Percentiles rank a stretch among this genome's conserved stretches.
phyloP scores from a whole-genome alignment of 2,113 vertebrate genomes.

The Indicator indicator region DNA sequence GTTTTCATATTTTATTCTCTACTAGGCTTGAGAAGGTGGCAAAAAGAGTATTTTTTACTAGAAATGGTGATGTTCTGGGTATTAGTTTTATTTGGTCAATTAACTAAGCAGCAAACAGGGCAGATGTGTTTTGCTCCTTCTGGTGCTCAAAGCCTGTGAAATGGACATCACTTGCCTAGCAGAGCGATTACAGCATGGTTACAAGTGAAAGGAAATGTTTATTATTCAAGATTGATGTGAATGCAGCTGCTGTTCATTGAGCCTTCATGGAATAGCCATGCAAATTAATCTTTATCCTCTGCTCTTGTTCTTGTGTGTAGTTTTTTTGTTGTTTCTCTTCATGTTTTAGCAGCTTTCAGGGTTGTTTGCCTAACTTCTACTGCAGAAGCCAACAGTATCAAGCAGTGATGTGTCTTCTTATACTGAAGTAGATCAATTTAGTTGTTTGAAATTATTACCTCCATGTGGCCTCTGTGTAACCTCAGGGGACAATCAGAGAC shows the following conservation, averaged over 20 bases:
- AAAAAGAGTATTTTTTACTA: background rate
- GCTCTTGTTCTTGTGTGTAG: background rate
- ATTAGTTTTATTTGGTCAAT: background rate
- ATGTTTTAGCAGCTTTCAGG: background rate
- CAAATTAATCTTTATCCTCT: background rate
- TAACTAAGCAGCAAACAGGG: background rate
- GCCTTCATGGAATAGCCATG: background rate
- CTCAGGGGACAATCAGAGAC: background rate
- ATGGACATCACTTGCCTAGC: background rate
- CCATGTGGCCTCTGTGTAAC: background rate
- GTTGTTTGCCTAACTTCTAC: background rate
- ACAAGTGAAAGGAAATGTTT: background rate
- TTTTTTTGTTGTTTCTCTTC: background rate
- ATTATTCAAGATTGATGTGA: background rate
- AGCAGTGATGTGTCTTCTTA: background rate
- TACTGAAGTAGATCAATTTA: background rate
- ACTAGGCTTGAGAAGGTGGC: background rate
- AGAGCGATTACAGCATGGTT: background rate
- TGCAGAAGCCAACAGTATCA: background rate
- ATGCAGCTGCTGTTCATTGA: background rate
- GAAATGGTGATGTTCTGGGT: background rate
- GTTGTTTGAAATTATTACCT: background rate
- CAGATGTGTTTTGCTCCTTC: background rate
- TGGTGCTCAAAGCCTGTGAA: conserved; percentile 8
- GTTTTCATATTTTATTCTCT: background rate